Percentiles rank a stretch among this genome's conserved stretches.
These are phyloP conservation scores for Drosophila melanogaster DNA, from an alignment of 1,140 invertebrate species.

Conservation along the genomic window DNA sequence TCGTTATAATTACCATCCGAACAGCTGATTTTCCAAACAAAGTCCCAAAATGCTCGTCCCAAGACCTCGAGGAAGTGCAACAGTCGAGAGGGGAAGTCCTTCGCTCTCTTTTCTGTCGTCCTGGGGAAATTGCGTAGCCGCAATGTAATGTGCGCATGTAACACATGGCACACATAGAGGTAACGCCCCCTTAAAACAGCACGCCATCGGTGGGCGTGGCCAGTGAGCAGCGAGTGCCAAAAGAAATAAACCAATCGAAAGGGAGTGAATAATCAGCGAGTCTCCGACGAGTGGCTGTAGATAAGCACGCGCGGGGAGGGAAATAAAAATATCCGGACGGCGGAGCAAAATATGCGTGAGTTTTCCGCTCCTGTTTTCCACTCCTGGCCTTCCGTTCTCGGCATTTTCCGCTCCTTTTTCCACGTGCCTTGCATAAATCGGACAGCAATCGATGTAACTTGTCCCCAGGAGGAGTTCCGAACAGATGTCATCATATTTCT, in stretches of 20 bases:
- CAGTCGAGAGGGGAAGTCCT: constrained; percentile 51
- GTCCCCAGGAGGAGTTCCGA: constrained; percentile 53
- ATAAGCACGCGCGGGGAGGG: constrained; percentile 55
- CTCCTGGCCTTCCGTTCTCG: constrained; percentile 9
- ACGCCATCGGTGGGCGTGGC: constrained; percentile 39
- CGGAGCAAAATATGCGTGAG: constrained; percentile 40
- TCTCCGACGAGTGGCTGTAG: constrained; percentile 66
- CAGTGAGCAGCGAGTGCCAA: constrained; percentile 54
- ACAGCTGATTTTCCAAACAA: constrained; percentile 58
- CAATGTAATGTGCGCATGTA: constrained; percentile 63
- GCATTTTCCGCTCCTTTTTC: constrained; percentile 41
- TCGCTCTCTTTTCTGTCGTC: constrained; percentile 9
- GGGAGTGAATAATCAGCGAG: constrained; percentile 38
- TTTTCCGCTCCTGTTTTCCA: constrained; percentile 31
- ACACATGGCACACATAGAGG: constrained; percentile 11
- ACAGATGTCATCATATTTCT: constrained; percentile 67
- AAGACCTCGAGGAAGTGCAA: constrained; percentile 57
- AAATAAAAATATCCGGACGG: constrained; percentile 40
- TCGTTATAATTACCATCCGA: constrained; percentile 34
- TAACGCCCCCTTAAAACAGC: constrained; percentile 41
- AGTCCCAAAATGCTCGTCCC: constrained; percentile 31
- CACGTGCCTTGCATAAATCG: constrained; percentile 80
- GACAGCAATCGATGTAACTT: constrained; percentile 79
- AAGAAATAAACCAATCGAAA: constrained; percentile 51
- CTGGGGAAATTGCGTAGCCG: constrained; percentile 64